Conservation (phyloP, 2,113 vertebrate genomes). For the Phodopus roborovskii region DNA sequence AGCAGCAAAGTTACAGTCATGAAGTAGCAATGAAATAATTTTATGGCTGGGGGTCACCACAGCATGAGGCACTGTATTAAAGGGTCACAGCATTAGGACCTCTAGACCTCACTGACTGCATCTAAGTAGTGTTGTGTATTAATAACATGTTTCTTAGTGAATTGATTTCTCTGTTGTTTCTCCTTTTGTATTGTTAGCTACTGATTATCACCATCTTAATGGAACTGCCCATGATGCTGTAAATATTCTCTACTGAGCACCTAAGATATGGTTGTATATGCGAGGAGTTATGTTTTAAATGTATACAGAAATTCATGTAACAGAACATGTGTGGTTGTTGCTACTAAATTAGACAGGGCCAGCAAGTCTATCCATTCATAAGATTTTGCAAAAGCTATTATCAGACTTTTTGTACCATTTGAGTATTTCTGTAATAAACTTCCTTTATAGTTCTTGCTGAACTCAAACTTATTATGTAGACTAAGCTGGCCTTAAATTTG, state of each 20-base stretch:
- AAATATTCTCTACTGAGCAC: neutral
- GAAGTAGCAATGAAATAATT: neutral
- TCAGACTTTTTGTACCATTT: neutral
- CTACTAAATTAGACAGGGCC: neutral
- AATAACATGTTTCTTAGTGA: neutral
- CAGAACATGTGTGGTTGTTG: neutral
- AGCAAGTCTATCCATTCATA: neutral
- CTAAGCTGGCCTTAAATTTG: no score
- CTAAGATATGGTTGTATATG: neutral
- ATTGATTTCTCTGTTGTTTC: neutral
- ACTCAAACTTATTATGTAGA: neutral
- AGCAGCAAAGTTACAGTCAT: neutral
- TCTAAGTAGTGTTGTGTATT: neutral
- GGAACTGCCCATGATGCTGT: neutral
- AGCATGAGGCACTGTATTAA: neutral
- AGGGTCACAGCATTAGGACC: neutral
- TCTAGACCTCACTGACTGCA: neutral
- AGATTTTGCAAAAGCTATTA: neutral
- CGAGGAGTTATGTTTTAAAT: neutral
- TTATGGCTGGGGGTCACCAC: neutral
- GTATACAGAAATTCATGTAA: no score
- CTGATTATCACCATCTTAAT: neutral
- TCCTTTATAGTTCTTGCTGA: neutral
- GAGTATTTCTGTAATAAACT: neutral
- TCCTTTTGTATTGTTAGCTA: neutral